Base-by-base conservation (phyloP, 2,113 vertebrate species). In the Urocolius indicus region DNA sequence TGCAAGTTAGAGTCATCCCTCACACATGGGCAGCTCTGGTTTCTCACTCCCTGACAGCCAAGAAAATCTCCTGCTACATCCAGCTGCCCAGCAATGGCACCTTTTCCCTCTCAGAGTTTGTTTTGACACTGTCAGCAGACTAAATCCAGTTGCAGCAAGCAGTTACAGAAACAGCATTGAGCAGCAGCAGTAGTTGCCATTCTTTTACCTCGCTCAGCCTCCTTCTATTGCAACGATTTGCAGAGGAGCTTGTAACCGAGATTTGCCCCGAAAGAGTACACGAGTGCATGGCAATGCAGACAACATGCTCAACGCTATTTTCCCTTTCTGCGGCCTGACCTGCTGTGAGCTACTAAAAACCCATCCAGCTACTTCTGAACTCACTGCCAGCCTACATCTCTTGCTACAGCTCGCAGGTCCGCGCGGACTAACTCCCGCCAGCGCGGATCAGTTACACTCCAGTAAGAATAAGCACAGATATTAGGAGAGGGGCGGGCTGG, bases 41-140 rank as follows among this genome's bases (percentile, higher is more conserved):
- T 89, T 91, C 87, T 90, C 68, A n/a, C 72, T 95, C 65, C 63
- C 65, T 73, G 82, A 51, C 58, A 82, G 87, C 87, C 94, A 85
- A 88, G 87, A 80, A 83, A 94, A 52, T 48, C 46, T 72, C 65
- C 61, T 8, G 75, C 87, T 84, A 46, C 71, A 72, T n/a, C 48
- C 92, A 84, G 73, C 79, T 54, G 75, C 80, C 75, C 71, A 4
- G 7, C 11, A 4, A 71, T 19, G 38, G 69, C 76, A 95, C 61
- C 83, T 89, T 59, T 55, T 43, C 58, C 71, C 89, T 54, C 84
- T 36, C 67, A 10, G 73, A 46, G 38, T 87, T 57, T 84, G 68
- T 55, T 82, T 72, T 38, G 66, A 79, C 59, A 15, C 54, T 46
- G 55, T 13, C 77, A 17, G 43, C 20, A 41, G 61, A 81, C 73